Evolutionary conservation across 2,888 invertebrate species (phyloP).

Genomic region (Lasioglossum malachurum): DNA sequence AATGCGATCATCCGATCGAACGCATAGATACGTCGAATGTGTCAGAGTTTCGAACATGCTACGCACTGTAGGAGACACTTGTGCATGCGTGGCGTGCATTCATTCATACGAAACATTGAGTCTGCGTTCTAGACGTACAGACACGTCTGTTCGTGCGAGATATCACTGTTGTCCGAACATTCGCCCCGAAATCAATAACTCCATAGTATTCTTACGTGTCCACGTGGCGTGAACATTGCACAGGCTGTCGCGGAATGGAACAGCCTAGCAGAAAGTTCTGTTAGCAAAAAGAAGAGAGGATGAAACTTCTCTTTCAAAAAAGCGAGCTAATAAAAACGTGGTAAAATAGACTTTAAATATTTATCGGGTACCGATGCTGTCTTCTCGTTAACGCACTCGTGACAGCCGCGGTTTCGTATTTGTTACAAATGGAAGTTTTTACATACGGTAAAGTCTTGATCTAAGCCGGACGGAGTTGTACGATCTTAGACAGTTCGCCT

Average conservation of each 20-base stretch:
- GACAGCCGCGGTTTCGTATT: too few relatives aligned
- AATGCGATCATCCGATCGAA: neutral
- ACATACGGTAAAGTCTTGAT: too few relatives aligned
- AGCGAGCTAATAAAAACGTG: too few relatives aligned
- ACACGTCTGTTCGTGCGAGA: slow-evolving; percentile 5
- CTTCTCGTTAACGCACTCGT: neutral
- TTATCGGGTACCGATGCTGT: neutral
- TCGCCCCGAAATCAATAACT: slow-evolving; percentile 42
- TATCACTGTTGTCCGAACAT: slow-evolving; percentile 20
- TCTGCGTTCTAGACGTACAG: neutral
- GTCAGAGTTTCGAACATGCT: neutral
- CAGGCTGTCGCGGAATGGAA: neutral
- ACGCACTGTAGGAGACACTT: neutral
- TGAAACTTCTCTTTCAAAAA: neutral
- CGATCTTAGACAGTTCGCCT: too few relatives aligned
- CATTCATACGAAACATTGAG: neutral
- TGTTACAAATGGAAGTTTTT: too few relatives aligned
- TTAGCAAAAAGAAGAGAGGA: neutral
- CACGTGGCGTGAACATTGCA: neutral
- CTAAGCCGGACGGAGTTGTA: too few relatives aligned
- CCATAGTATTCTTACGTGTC: slow-evolving; percentile 15
- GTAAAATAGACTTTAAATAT: neutral
- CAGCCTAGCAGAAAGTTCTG: neutral
- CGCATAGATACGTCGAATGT: neutral
- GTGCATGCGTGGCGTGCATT: neutral